Evolutionary conservation across 2,113 vertebrate species (phyloP).

Genomic region (Callionymus lyra): DNA sequence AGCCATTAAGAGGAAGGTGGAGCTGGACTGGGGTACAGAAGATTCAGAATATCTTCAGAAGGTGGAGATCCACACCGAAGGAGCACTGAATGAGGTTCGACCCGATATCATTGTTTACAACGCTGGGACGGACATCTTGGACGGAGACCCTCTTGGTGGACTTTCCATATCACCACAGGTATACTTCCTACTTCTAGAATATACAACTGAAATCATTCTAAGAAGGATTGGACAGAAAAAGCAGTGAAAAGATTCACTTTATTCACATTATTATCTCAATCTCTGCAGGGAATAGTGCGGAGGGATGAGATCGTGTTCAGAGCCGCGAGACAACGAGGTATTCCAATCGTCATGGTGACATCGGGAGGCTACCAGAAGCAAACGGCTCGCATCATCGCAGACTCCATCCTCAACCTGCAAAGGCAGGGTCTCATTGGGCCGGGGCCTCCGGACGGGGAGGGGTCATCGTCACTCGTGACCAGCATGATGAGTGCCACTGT

Average conservation of each 20-base stretch:
- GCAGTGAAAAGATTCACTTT: no score
- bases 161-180: conserved; percentile 89
- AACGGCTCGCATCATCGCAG: conserved; percentile 87
- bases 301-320: conserved; percentile 86
- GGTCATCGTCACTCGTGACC: conserved; percentile 38
- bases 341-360: conserved; percentile 92
- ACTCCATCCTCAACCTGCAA: conserved; percentile 89
- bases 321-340: conserved; percentile 60
- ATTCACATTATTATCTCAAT: neutral
- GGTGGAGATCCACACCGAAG: conserved; percentile 74
- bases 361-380: conserved; percentile 92
- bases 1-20: conserved; percentile 84
- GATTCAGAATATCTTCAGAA: conserved; percentile 84
- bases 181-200: neutral
- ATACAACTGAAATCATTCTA: no score
- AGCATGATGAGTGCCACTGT: conserved; percentile 43
- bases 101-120: conserved; percentile 88
- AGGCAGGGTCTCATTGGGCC: conserved; percentile 71
- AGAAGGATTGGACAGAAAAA: no score
- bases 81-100: conserved; percentile 73
- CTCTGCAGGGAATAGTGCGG: conserved; percentile 78
- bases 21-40: conserved; percentile 90
- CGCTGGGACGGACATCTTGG: conserved; percentile 86
- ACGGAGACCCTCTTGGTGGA: conserved; percentile 87
- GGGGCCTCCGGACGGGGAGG: conserved; percentile 29